Evolutionary conservation across 2,797 vertebrate genomes (phyloP), one percentile per base, ranked within the genome.

Genomic region (Oceanodroma leucorhoa): DNA sequence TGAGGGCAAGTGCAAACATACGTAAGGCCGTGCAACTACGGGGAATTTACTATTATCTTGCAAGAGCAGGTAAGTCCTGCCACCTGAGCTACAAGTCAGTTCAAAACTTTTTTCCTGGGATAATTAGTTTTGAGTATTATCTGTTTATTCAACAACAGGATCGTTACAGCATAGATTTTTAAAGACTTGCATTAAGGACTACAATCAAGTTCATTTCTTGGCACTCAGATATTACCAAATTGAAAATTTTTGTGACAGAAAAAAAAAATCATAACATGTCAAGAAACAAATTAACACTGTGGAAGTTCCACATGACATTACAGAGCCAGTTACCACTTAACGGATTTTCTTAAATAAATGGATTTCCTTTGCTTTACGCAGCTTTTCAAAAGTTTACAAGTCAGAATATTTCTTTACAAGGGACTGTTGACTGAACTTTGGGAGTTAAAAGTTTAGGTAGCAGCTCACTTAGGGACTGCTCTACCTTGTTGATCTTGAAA

Each of bases 71-170:
- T 6, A 51, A 21, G 4, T 81, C 76, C 69, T 86, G 54, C 15
- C 57, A 71, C 38, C 55, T 87, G 30, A 95, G 84, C 57, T 90
- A 87, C 36, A 69, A 83, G 41, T 78, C 51, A 77, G 48, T 75
- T 86, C 70, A 87, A 72, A 92, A 73, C 27, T 77, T 46, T n/a
- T 40, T 76, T 89, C 71, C 70, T 89, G 70, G 64, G 8, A 6
- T 90, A 66, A 73, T 65, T 76, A 46, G 50, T 83, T 71, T 65
- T 45, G 54, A 40, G 34, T 83, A 80, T 78, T 66, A 79, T 72
- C 48, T 75, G 72, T 93, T 95, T 94, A 95, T 95, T 97, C 66
- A 91, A 61, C 60, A 92, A 93, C 71, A 88, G 77, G 58, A 90
- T 62, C 79, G 40, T 84, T 96, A 96, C 95, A 96, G 80, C 83